A percentile compares a stretch with the other conserved stretches of the same genome.
Evolutionary conservation across 2,113 vertebrate genomes (phyloP).

Genomic region (Salvator merianae): DNA sequence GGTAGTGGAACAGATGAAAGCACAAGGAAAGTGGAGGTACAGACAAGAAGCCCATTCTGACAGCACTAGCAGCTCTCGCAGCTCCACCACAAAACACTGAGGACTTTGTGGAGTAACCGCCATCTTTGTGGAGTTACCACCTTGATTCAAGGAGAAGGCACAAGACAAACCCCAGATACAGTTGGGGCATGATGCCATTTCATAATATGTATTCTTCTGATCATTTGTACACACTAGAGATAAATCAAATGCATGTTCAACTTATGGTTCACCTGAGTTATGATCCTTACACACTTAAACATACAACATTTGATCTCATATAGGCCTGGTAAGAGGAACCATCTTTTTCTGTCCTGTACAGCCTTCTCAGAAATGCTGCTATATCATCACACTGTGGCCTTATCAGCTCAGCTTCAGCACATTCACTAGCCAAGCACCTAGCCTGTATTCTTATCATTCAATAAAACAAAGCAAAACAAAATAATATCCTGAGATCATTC

Average conservation of each 20-base stretch:
- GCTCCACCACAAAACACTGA: not conserved
- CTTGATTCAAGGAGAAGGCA: not conserved
- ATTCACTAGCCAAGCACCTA: too few species aligned
- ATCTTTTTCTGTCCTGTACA: too few species aligned
- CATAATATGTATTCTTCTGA: not conserved
- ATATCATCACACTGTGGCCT: too few species aligned
- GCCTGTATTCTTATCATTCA: too few species aligned
- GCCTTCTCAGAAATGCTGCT: too few species aligned
- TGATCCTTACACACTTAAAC: not conserved
- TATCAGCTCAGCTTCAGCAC: too few species aligned
- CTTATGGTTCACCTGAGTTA: not conserved
- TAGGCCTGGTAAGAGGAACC: too few species aligned
- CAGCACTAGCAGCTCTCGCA: not conserved
- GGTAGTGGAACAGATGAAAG: not conserved
- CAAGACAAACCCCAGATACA: not conserved
- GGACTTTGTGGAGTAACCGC: not conserved
- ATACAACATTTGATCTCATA: not conserved
- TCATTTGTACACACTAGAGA: not conserved
- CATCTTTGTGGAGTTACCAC: too few species aligned
- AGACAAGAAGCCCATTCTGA: not conserved
- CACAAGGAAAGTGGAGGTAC: not conserved
- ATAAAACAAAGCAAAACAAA: not conserved
- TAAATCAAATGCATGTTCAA: not conserved
- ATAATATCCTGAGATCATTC: not conserved
- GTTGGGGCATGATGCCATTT: not conserved